These are phyloP conservation scores for Meriones unguiculatus DNA, from an alignment of 2,113 vertebrate genomes.

Conservation along the genomic window DNA sequence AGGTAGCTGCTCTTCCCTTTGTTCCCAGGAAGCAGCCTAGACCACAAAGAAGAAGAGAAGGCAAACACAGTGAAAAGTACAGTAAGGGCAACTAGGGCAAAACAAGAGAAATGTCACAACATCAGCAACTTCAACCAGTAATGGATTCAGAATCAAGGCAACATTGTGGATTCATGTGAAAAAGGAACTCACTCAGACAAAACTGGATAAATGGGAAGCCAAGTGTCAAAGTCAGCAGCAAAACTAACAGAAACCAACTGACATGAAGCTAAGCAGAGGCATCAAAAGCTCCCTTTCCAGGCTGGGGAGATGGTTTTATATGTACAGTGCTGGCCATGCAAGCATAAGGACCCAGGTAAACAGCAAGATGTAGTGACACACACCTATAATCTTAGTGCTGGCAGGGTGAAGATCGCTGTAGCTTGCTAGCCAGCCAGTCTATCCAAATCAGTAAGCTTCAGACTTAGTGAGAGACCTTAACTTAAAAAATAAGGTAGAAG, in stretches of 20 bases:
- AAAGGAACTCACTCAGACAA: neutral
- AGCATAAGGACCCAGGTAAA: neutral
- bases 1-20: neutral
- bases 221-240: neutral
- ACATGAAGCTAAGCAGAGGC: neutral
- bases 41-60: neutral
- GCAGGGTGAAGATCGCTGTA: neutral
- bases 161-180: neutral
- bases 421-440: neutral
- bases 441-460: neutral
- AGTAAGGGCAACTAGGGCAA: neutral
- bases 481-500: neutral
- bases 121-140: neutral
- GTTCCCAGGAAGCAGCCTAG: constrained; percentile 1
- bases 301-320: neutral
- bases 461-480: neutral
- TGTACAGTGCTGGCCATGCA: neutral
- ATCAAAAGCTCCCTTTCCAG: neutral
- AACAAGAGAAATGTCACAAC: neutral
- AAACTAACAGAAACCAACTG: neutral
- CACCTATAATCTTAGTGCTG: neutral
- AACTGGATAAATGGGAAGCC: neutral
- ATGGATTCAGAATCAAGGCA: constrained; percentile 10
- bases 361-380: no score
- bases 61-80: neutral